These are phyloP conservation scores for Cyclophora punctaria DNA, from an alignment of 2,888 invertebrate species.

Conservation along the genomic window DNA sequence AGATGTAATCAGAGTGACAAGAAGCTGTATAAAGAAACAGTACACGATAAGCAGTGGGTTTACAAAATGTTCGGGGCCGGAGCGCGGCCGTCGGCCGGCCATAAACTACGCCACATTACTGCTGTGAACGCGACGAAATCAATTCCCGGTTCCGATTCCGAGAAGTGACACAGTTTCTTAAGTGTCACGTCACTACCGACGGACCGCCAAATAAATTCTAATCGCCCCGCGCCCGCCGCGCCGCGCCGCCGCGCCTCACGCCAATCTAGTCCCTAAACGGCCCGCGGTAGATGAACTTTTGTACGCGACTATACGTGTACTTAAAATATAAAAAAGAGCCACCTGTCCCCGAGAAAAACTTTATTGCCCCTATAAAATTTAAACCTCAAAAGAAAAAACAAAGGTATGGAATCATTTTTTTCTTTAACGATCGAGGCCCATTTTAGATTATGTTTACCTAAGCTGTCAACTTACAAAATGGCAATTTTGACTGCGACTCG, in stretches of 20 bases:
- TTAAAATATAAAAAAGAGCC: constrained; percentile 72
- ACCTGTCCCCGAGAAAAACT: constrained; percentile 74
- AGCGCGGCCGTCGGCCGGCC: constrained; percentile 29
- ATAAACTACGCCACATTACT: constrained; percentile 68
- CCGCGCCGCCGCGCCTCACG: constrained; percentile 44
- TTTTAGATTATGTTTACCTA: constrained; percentile 73
- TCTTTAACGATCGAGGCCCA: constrained; percentile 59
- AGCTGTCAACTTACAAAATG: constrained; percentile 72
- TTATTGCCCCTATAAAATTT: constrained; percentile 73
- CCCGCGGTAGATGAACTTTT: constrained; percentile 45
- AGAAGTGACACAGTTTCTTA: constrained; percentile 74
- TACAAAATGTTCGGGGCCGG: constrained; percentile 43
- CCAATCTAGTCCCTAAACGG: constrained; percentile 60
- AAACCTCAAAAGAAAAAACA: constrained; percentile 69
- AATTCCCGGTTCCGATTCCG: constrained; percentile 72
- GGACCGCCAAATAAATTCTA: constrained; percentile 71
- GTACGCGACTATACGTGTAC: constrained; percentile 43
- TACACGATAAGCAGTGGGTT: constrained; percentile 57
- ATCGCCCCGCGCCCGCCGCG: constrained; percentile 34
- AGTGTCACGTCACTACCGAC: constrained; percentile 74
- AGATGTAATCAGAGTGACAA: constrained; percentile 66
- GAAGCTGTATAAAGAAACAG: constrained; percentile 51
- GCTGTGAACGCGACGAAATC: constrained; percentile 70
- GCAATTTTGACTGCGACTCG: constrained; percentile 68
- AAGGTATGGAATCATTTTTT: constrained; percentile 57